Evolutionary conservation across 2,888 invertebrate species (phyloP).

Genomic region (Xanthia togata): DNA sequence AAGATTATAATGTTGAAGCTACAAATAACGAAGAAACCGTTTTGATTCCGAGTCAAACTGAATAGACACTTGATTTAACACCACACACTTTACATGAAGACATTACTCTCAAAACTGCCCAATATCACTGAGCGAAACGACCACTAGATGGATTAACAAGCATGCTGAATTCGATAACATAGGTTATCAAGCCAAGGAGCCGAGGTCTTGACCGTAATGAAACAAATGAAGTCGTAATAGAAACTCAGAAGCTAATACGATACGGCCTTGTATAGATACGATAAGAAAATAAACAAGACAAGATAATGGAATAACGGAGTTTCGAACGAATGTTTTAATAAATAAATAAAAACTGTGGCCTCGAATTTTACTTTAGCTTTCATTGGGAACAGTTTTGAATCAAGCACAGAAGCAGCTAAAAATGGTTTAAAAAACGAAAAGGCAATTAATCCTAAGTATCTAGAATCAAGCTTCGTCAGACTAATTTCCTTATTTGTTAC

Average conservation of each 20-base stretch:
- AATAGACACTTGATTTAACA: slow-evolving; percentile 6
- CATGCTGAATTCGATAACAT: slow-evolving; percentile 69
- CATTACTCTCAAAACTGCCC: slow-evolving; percentile 31
- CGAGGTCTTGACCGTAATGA: slow-evolving; percentile 73
- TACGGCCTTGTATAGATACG: slow-evolving; percentile 68
- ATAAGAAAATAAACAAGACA: slow-evolving; percentile 60
- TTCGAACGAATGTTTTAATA: slow-evolving; percentile 31
- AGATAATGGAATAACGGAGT: slow-evolving; percentile 50
- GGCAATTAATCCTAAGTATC: not conserved
- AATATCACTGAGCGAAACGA: slow-evolving; percentile 21
- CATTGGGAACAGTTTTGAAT: not conserved
- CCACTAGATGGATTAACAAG: slow-evolving; percentile 61
- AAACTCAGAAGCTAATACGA: slow-evolving; percentile 64
- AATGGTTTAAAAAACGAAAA: not conserved
- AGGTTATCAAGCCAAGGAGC: slow-evolving; percentile 77
- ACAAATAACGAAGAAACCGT: not conserved
- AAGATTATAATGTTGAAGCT: not conserved
- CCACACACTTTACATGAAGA: slow-evolving; percentile 17
- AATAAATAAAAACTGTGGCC: slow-evolving; percentile 37
- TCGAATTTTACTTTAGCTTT: slow-evolving; percentile 33
- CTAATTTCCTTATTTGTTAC: slow-evolving; percentile 40
- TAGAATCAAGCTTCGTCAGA: not conserved
- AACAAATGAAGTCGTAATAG: slow-evolving; percentile 64
- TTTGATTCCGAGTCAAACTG: not conserved
- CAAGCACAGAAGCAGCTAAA: not conserved